These are phyloP conservation scores for Temnothorax nylanderi DNA, from an alignment of 1,140 invertebrate species.

Conservation along the genomic window DNA sequence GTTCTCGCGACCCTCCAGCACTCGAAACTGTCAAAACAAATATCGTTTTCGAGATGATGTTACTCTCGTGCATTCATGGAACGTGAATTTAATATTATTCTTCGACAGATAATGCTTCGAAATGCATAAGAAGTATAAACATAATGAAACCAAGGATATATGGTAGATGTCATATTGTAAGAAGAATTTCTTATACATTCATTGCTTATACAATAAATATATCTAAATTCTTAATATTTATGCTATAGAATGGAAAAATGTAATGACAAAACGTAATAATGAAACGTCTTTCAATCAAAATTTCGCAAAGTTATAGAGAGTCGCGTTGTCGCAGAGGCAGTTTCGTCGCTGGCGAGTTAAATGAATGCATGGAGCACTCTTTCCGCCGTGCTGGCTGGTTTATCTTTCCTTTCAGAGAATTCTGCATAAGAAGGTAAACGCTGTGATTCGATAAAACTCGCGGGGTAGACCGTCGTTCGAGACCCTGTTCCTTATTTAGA, in stretches of 20 bases:
- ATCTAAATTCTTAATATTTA: neutral
- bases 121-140: neutral
- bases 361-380: neutral
- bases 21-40: slow-evolving; percentile 19
- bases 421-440: neutral
- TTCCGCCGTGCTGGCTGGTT: neutral
- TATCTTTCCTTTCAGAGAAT: slow-evolving; percentile 14
- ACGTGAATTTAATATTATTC: slow-evolving; percentile 10
- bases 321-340: neutral
- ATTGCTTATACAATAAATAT: neutral
- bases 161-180: neutral
- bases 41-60: slow-evolving; percentile 1
- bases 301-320: neutral
- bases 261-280: neutral
- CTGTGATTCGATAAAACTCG: slow-evolving; percentile 29
- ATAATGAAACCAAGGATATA: neutral
- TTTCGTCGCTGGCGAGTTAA: neutral
- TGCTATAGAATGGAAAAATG: neutral
- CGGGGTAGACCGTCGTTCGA: neutral
- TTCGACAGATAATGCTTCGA: neutral
- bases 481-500: slow-evolving; percentile 56
- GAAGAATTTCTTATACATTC: too few species aligned
- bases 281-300: neutral
- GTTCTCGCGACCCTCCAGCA: neutral
- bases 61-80: neutral